Conservation (phyloP, 2,797 vertebrate genomes). For the Hoplostethus atlanticus region DNA sequence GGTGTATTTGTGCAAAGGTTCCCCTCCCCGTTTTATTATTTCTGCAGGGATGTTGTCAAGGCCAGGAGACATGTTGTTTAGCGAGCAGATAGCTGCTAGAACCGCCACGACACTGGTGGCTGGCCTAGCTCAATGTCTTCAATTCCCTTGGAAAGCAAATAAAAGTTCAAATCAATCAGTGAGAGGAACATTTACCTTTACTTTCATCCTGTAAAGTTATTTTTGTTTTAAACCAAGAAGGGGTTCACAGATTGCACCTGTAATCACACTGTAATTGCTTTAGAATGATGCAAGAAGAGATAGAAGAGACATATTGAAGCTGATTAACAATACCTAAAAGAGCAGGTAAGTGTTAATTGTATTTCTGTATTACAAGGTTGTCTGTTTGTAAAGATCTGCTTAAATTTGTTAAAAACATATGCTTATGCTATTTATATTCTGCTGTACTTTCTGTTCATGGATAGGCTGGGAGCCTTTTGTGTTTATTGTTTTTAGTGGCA, state of each 20-base stretch:
- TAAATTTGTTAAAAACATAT: not conserved
- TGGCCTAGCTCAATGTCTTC: conserved; percentile 57
- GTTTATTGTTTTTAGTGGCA: not conserved
- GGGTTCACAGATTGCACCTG: conserved; percentile 35
- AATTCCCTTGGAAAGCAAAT: conserved; percentile 48
- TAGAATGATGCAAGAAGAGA: conserved; percentile 8
- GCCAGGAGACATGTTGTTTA: conserved; percentile 30
- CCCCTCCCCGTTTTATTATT: conserved; percentile 18
- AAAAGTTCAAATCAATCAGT: conserved; percentile 60
- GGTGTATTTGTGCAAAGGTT: conserved; percentile 12
- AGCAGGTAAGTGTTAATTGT: conserved; percentile 29
- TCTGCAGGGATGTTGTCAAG: conserved; percentile 36
- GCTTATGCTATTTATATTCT: not conserved
- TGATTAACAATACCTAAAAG: conserved; percentile 28
- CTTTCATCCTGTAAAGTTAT: conserved; percentile 51
- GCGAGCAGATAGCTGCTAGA: conserved; percentile 27
- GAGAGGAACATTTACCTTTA: conserved; percentile 38
- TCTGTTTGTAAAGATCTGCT: conserved; percentile 1
- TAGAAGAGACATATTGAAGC: conserved; percentile 33
- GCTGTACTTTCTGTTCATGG: not conserved
- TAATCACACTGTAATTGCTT: conserved; percentile 57
- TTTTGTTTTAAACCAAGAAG: conserved; percentile 49
- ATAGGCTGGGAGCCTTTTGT: not conserved
- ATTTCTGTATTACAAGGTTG: conserved; percentile 26
- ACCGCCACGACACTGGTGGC: conserved; percentile 37